Conservation (phyloP, 2,113 vertebrate species). For the Pelecanoides urinatrix region DNA sequence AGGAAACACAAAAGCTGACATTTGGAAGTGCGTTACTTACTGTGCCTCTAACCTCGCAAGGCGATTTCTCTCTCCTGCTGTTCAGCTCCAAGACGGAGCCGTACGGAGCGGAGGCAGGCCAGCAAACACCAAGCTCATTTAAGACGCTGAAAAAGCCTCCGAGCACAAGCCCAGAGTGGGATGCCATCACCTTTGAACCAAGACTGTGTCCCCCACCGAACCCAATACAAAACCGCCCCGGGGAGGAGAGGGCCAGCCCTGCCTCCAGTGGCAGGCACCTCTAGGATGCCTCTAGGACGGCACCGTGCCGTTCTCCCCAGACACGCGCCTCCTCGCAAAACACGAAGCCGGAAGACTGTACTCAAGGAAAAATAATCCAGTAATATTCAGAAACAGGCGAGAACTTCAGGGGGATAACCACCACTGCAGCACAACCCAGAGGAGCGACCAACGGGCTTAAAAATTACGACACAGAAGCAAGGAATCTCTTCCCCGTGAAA, state of each 20-base stretch:
- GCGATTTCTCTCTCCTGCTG: background rate
- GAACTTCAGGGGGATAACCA: background rate
- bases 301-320: background rate
- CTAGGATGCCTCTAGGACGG: no score
- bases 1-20: conserved; percentile 11
- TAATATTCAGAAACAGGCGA: fast-evolving
- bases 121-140: conserved; percentile 17
- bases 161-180: background rate
- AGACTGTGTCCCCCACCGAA: background rate
- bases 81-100: conserved; percentile 21
- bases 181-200: background rate
- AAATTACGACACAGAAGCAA: fast-evolving
- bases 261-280: background rate
- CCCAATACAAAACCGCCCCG: background rate
- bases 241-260: background rate
- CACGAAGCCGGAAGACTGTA: background rate
- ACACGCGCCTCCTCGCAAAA: fast-evolving
- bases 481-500: background rate
- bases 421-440: background rate
- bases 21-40: conserved; percentile 18
- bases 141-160: background rate
- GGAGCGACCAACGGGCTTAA: background rate
- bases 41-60: background rate
- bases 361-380: background rate
- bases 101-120: background rate